Percentiles rank a stretch among this genome's conserved stretches.
These are phyloP conservation scores for Platynereis dumerilii DNA, from an alignment of 2,888 invertebrate genomes.

Conservation along the genomic window DNA sequence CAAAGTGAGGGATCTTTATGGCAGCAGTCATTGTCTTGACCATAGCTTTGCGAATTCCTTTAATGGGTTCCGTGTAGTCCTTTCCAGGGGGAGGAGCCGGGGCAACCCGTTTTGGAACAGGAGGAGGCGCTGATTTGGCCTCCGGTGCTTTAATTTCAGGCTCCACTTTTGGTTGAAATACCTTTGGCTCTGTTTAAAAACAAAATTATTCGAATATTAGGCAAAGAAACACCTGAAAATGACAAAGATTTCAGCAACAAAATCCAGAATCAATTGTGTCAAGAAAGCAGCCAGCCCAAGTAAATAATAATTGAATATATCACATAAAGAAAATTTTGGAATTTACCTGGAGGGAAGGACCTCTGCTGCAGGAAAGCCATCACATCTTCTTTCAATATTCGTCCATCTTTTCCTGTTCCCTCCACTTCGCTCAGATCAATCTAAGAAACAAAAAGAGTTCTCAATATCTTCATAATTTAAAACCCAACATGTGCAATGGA, in stretches of 20 bases:
- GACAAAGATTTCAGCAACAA: too few species aligned
- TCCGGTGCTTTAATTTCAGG: background rate
- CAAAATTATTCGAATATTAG: background rate
- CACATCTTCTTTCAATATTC: constrained; percentile 95
- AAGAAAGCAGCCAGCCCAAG: too few species aligned
- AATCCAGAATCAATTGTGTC: too few species aligned
- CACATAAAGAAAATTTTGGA: background rate
- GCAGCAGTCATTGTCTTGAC: constrained; percentile 92
- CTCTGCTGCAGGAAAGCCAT: constrained; percentile 69
- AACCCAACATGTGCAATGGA: too few species aligned
- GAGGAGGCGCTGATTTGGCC: constrained; percentile 9
- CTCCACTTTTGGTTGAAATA: background rate
- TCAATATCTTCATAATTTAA: too few species aligned
- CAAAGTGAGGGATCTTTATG: constrained; percentile 83
- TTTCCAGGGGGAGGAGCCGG: constrained; percentile 29
- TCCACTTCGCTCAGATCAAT: constrained; percentile 70
- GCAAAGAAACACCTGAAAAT: too few species aligned
- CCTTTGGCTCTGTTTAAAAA: constrained; percentile 3
- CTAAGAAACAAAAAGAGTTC: constrained; percentile 59
- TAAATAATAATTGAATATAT: background rate
- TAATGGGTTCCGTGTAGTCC: constrained; percentile 73
- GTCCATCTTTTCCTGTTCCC: constrained; percentile 78
- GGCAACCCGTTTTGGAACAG: constrained; percentile 23
- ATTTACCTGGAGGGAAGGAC: constrained; percentile 9
- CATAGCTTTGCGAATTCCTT: constrained; percentile 90